Evolutionary conservation across 1,140 invertebrate genomes (phyloP).

Genomic region (Brachionus sp.): DNA sequence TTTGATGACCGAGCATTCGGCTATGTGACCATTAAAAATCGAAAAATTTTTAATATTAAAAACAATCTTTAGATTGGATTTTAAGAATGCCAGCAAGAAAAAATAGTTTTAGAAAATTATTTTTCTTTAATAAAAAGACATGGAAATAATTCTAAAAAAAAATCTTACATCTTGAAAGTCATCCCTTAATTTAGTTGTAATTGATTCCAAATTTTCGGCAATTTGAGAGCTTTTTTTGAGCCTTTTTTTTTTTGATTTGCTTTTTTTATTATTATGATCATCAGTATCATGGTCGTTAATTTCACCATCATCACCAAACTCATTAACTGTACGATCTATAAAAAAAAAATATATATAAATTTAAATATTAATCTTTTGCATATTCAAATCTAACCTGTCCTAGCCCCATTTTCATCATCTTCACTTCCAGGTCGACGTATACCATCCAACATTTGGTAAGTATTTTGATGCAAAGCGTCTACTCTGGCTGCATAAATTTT

Average conservation of each 20-base stretch:
- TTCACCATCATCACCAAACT: neutral
- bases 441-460: slow-evolving; percentile 43
- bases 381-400: neutral
- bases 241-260: slow-evolving; percentile 18
- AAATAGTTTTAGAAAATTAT: too few species aligned
- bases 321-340: neutral
- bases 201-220: slow-evolving; percentile 35
- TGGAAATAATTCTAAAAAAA: neutral
- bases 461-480: slow-evolving; percentile 38
- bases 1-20: too few species aligned
- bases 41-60: too few species aligned
- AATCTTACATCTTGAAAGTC: slow-evolving; percentile 27
- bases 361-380: neutral
- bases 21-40: too few species aligned
- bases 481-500: slow-evolving; percentile 42
- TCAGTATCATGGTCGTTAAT: neutral
- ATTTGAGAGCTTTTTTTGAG: slow-evolving; percentile 29
- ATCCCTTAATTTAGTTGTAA: slow-evolving; percentile 17
- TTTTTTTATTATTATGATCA: slow-evolving; percentile 27
- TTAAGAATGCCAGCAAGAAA: too few species aligned
- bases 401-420: neutral
- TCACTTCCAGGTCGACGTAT: neutral
- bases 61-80: too few species aligned
- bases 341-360: neutral
- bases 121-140: too few species aligned